Evolutionary conservation across 1,140 invertebrate genomes (phyloP).

Genomic region (Drosophila takahashii): DNA sequence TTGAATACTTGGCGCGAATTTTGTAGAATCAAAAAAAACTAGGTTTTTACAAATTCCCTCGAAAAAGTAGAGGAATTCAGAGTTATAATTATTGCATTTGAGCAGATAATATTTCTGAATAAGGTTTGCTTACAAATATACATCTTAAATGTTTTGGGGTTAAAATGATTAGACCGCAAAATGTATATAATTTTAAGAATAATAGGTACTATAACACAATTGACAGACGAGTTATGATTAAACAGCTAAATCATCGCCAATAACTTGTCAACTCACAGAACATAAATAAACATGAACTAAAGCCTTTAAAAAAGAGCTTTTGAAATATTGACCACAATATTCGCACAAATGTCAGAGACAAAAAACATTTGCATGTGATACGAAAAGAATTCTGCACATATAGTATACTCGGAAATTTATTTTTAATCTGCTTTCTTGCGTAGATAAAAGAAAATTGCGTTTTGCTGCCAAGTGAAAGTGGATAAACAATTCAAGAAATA

Average conservation of each 20-base stretch:
- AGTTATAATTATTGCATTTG: too few species aligned
- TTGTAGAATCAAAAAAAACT: neutral
- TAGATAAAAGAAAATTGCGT: slow-evolving; percentile 78
- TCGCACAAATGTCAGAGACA: slow-evolving; percentile 44
- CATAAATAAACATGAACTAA: neutral
- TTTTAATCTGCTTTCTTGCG: slow-evolving; percentile 62
- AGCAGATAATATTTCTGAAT: too few species aligned
- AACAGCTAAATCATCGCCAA: neutral
- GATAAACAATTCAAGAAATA: slow-evolving; percentile 51
- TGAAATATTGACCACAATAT: slow-evolving; percentile 21
- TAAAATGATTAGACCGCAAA: too few species aligned
- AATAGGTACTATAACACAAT: too few species aligned
- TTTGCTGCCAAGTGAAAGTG: slow-evolving; percentile 42
- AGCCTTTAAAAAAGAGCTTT: slow-evolving; percentile 12
- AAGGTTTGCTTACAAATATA: too few species aligned
- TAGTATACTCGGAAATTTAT: slow-evolving; percentile 58
- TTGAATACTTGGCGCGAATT: slow-evolving; percentile 2
- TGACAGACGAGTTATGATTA: neutral
- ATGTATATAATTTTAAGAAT: too few species aligned
- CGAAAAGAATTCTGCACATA: slow-evolving; percentile 40
- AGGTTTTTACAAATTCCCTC: too few species aligned
- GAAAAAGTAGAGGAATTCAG: too few species aligned
- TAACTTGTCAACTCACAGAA: neutral
- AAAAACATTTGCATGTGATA: slow-evolving; percentile 42
- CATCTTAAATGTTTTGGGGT: too few species aligned